Base-by-base conservation (phyloP, 2,888 invertebrate species). In the Stenoptilia bipunctidactyla region DNA sequence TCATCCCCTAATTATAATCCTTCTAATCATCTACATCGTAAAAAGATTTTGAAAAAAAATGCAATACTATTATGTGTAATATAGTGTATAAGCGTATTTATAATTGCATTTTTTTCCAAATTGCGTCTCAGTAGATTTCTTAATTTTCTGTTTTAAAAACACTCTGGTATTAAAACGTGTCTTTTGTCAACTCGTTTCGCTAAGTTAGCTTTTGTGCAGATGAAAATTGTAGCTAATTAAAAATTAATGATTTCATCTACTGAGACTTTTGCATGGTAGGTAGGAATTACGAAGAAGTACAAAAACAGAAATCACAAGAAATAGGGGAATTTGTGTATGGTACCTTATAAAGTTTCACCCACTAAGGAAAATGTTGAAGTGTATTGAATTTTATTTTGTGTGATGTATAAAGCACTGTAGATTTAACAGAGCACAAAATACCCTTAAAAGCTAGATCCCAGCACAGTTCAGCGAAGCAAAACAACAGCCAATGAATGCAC, bases 281-380 rank as follows among this genome's bases (percentile, higher is more conserved):
- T 58, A 49, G 57, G 59, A 57, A 52, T 53, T 49, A 42, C 45
- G 53, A 59, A 42, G 42, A 50, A 53, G 48, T 51, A 45, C 37
- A 45, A 47, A 46, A 45, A 45, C 52, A 53, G 50, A 43, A 45
- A 55, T 53, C 58, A 63, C 66, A 65, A 61, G 56, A 48, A 40
- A 42, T 73, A 75, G 73, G 77, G 74, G 76, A 76, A 80, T 82
- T 82, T 82, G 82, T 82, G 80, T 80, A 80, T 65, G 82, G 80
- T 82, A 77, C 82, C 82, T 82, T 80, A 76, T 77, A 82, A 83
- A 82, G 82, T 83, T 83, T 83, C 82, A 83, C 82, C 82, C 82
- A 76, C 75, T 75, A 59, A 62, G 20, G 20, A 51, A 60, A 61
- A 60, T 64, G 52, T 57, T 53, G 53, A 53, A 61, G 60, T 68